Evolutionary conservation across 1,140 invertebrate species (phyloP), one percentile per base, ranked within the genome.

Genomic region (Rhagoletis pomonella): DNA sequence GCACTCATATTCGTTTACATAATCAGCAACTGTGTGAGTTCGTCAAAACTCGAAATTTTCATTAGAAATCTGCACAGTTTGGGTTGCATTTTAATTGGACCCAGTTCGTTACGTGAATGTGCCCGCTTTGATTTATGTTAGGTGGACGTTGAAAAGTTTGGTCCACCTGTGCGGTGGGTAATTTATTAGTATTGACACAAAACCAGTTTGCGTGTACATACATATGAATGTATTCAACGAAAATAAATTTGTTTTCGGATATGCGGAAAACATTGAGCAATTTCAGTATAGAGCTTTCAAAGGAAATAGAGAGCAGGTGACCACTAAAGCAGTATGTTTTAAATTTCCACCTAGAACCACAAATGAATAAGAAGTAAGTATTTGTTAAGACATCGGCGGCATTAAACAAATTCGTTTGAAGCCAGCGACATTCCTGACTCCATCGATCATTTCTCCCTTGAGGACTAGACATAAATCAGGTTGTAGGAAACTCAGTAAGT

Each of bases 1-100:
- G 67, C 67, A 62, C 42, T 62, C 67, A 73, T 73, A 73, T 73
- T 44, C 17, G 44, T 42, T 62, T 47, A 17, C 67, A 47, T 44
- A 42, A 10, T 9, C 29, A 29, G 29, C 29, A 73, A n/a, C 1
- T n/a, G 17, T 77, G 3, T 47, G 4, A 7, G 17, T 77, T 6
- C 0, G 1, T 55, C 73, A 29, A 55, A 81, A 19, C 44, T 47
- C 44, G 14, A 81, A 81, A 58, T 44, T 81, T 50, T 55, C 47
- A 81, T 55, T 55, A 81, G 47, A 81, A 55, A 81, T 81, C 47
- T 73, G 69, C n/a, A 81, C 67, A 73, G 67, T 81, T 58, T 55
- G 50, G 44, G 47, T 55, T 81, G 73, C 47, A 81, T 81, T 81
- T 55, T 55, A 81, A 81, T 81, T 81, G 73, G 19, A 47, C 47